Evolutionary conservation across 2,113 vertebrate species (phyloP).

Genomic region (Pachycephala philippinensis): DNA sequence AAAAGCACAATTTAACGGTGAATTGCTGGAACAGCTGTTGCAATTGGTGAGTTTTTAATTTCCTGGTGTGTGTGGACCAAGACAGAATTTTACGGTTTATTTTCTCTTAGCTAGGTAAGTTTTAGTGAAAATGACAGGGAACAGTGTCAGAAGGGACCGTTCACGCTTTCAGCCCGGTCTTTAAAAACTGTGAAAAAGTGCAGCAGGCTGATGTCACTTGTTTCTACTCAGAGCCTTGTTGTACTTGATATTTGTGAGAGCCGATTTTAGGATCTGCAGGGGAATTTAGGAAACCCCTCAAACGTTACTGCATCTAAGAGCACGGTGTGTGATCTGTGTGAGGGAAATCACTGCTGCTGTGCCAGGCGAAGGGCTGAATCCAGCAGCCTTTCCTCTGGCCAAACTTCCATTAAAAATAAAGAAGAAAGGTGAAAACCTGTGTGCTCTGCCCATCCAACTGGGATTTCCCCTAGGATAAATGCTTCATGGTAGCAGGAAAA

Average conservation of each 20-base stretch:
- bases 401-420: background rate
- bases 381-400: background rate
- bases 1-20: background rate
- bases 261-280: background rate
- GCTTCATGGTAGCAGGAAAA: background rate
- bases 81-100: background rate
- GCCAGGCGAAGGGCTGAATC: background rate
- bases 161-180: background rate
- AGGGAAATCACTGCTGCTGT: background rate
- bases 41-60: background rate
- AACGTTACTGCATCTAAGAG: background rate
- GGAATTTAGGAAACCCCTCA: background rate
- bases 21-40: background rate
- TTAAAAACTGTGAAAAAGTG: background rate
- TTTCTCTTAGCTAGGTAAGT: background rate
- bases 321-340: fast-evolving
- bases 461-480: background rate
- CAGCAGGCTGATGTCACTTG: background rate
- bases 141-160: background rate
- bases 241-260: background rate
- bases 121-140: background rate
- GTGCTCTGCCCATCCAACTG: background rate
- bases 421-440: background rate
- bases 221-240: background rate
- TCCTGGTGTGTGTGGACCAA: background rate